Evolutionary conservation across 1,140 invertebrate genomes (phyloP).

Genomic region (Trissolcus basalis): DNA sequence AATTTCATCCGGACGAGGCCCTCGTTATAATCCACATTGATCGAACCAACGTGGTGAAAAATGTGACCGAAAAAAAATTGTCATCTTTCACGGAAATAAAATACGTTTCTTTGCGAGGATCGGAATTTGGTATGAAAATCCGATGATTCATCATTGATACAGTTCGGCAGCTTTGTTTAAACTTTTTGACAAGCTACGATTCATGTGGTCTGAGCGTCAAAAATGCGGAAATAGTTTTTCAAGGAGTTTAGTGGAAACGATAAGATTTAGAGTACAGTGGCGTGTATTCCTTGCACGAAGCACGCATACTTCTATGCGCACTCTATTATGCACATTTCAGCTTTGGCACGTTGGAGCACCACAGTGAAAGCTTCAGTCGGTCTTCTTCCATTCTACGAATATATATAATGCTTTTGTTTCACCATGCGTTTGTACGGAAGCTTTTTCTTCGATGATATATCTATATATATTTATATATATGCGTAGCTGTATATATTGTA

Average conservation of each 20-base stretch:
- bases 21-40: too few species aligned
- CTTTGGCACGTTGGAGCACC: slow-evolving; percentile 56
- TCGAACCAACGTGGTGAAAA: too few species aligned
- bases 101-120: too few species aligned
- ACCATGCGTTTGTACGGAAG: slow-evolving; percentile 44
- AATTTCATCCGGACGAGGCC: too few species aligned
- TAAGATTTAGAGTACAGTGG: slow-evolving; percentile 53
- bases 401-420: slow-evolving; percentile 55
- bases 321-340: slow-evolving; percentile 59
- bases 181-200: too few species aligned
- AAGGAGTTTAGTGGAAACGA: slow-evolving; percentile 34
- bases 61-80: too few species aligned
- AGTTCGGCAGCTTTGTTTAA: too few species aligned
- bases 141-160: too few species aligned
- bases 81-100: too few species aligned
- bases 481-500: slow-evolving; percentile 31
- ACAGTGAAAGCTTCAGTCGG: slow-evolving; percentile 57
- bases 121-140: too few species aligned
- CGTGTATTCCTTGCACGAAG: slow-evolving; percentile 59
- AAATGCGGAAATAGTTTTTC: slow-evolving; percentile 32
- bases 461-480: slow-evolving; percentile 26
- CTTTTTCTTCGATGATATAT: slow-evolving; percentile 41
- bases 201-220: slow-evolving; percentile 10
- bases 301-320: slow-evolving; percentile 54
- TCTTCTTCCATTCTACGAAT: slow-evolving; percentile 51